Percentiles rank a stretch among this genome's conserved stretches.
phyloP scores from a whole-genome alignment of 2,113 vertebrate species.

The Spheniscus mendiculus region DNA sequence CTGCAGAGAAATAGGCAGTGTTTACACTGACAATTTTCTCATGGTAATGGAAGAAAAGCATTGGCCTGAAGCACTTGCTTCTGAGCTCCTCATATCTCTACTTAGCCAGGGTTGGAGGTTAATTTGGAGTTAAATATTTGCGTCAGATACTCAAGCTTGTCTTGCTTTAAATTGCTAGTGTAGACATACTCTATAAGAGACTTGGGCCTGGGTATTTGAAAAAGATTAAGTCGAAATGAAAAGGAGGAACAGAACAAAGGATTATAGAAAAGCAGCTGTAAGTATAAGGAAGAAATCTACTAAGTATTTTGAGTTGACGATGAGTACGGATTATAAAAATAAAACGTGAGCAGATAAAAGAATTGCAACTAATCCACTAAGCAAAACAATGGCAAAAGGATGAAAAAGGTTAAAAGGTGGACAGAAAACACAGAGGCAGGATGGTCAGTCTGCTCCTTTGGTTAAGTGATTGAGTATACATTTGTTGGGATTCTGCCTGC shows the following conservation, averaged over 20 bases:
- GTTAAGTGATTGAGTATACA: not conserved
- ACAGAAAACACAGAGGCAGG: not conserved
- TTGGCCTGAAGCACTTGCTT: not conserved
- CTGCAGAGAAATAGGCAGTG: not conserved
- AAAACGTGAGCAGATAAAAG: not conserved
- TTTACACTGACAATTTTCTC: not conserved
- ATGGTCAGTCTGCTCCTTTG: not conserved
- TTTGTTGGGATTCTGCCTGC: not conserved
- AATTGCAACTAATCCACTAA: not conserved
- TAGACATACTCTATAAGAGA: not conserved
- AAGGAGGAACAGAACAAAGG: slow-evolving; percentile 13
- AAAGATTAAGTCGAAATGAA: slow-evolving; percentile 9
- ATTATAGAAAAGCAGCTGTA: not conserved
- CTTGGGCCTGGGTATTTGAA: not conserved
- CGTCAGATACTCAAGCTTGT: not conserved
- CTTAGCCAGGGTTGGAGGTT: slow-evolving; percentile 15
- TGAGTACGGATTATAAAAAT: no score
- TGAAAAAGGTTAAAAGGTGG: not conserved
- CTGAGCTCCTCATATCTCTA: not conserved
- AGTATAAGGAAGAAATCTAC: not conserved
- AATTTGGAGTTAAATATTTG: slow-evolving; percentile 42
- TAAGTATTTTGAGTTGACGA: no score
- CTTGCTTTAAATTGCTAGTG: not conserved
- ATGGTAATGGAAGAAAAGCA: not conserved
- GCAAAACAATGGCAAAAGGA: not conserved